Percentiles rank a stretch among this genome's conserved stretches.
Evolutionary conservation across 2,797 vertebrate species (phyloP).

Genomic region (Anguilla obscura): DNA sequence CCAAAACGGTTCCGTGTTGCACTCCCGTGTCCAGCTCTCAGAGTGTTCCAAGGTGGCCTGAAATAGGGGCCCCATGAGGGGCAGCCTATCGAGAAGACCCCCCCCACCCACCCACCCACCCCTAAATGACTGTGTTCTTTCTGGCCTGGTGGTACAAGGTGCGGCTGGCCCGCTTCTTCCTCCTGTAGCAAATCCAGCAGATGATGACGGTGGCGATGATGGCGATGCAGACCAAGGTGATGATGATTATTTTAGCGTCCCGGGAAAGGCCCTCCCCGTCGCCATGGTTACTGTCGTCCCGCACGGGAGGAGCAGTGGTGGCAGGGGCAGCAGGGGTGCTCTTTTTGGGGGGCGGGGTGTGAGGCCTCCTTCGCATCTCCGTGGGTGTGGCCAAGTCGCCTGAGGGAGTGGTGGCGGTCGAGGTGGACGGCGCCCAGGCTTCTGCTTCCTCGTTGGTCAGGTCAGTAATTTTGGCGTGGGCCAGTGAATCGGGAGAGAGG

Average conservation of each 20-base stretch:
- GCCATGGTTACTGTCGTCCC: constrained; percentile 41
- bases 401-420: constrained; percentile 22
- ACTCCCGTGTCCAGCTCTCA: background rate
- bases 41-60: background rate
- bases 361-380: constrained; percentile 49
- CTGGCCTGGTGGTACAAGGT: constrained; percentile 56
- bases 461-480: constrained; percentile 61
- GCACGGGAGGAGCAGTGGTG: constrained; percentile 53
- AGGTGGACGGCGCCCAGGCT: constrained; percentile 7
- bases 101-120: too few relatives aligned
- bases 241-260: constrained; percentile 52
- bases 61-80: background rate
- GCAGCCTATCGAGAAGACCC: background rate
- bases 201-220: constrained; percentile 61
- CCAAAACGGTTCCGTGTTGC: background rate
- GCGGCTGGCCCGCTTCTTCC: constrained; percentile 61
- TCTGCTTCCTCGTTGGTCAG: constrained; percentile 57
- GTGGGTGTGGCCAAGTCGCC: constrained; percentile 37
- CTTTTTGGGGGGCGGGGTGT: constrained; percentile 49
- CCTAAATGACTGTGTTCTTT: constrained; percentile 62
- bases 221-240: constrained; percentile 59
- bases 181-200: constrained; percentile 63
- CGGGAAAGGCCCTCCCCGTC: constrained; percentile 33
- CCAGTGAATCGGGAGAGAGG: constrained; percentile 62
- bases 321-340: constrained; percentile 56